These are phyloP conservation scores for Lepus europaeus DNA, from an alignment of 2,113 vertebrate species.

Conservation along the genomic window DNA sequence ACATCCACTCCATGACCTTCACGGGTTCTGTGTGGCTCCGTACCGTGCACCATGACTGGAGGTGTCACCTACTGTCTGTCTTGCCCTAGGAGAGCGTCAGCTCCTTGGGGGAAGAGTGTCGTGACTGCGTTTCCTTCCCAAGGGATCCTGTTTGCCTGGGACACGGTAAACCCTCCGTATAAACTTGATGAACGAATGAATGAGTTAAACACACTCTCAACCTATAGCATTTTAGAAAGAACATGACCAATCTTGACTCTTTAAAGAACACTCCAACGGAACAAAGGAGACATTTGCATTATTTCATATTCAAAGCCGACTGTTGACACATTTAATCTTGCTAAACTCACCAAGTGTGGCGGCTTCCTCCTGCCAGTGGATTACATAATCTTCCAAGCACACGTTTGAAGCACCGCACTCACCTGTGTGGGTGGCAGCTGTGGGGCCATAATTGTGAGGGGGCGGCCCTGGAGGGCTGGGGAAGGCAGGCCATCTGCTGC, in stretches of 20 bases:
- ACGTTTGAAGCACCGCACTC: constrained; percentile 53
- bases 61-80: not conserved
- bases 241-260: constrained; percentile 49
- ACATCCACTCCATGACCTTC: not conserved
- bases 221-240: constrained; percentile 60
- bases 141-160: not conserved
- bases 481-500: constrained; percentile 78
- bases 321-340: constrained; percentile 83
- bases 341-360: constrained; percentile 75
- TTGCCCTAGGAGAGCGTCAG: not conserved
- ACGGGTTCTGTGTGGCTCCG: not conserved
- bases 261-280: constrained; percentile 57
- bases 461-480: constrained; percentile 72
- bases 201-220: constrained; percentile 35
- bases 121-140: not conserved
- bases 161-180: not conserved
- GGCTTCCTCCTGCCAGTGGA: constrained; percentile 62
- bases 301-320: constrained; percentile 80
- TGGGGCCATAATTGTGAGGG: constrained; percentile 65
- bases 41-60: not conserved
- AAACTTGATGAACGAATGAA: not conserved
- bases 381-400: constrained; percentile 77
- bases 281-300: constrained; percentile 80
- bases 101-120: not conserved
- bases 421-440: constrained; percentile 58